Percentiles rank a stretch among this genome's conserved stretches.
phyloP scores from a whole-genome alignment of 1,140 invertebrate species.

The Cepaea nemoralis region DNA sequence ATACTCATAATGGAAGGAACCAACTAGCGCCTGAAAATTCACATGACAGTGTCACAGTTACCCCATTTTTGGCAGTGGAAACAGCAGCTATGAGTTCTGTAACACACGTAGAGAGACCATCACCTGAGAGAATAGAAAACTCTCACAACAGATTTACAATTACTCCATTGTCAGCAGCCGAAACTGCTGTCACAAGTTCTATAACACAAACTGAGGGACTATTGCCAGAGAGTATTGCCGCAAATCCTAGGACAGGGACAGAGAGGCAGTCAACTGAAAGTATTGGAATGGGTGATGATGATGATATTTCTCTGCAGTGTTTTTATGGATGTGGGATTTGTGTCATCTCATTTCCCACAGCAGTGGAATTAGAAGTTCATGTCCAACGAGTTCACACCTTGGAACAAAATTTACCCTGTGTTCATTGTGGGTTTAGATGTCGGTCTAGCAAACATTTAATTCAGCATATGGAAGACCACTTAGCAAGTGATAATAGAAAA shows the following conservation, averaged over 20 bases:
- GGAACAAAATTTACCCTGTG: background rate
- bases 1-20: too few species aligned
- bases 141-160: too few species aligned
- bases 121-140: too few species aligned
- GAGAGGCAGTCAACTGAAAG: background rate
- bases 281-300: too few species aligned
- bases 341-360: background rate
- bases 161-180: too few species aligned
- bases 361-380: background rate
- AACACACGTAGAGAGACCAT: background rate
- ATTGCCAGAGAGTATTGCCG: too few species aligned
- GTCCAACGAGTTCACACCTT: background rate
- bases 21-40: background rate
- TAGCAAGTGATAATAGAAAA: background rate
- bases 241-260: too few species aligned
- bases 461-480: background rate
- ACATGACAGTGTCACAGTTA: background rate
- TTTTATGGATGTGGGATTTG: constrained; percentile 19
- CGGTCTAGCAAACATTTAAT: background rate
- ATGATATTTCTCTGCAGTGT: background rate
- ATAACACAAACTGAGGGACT: too few species aligned
- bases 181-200: too few species aligned
- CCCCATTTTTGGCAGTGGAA: background rate
- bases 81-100: background rate
- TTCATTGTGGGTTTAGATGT: constrained; percentile 4